Evolutionary conservation across 2,888 invertebrate genomes (phyloP).

Genomic region (Steinernema hermaphroditum): DNA sequence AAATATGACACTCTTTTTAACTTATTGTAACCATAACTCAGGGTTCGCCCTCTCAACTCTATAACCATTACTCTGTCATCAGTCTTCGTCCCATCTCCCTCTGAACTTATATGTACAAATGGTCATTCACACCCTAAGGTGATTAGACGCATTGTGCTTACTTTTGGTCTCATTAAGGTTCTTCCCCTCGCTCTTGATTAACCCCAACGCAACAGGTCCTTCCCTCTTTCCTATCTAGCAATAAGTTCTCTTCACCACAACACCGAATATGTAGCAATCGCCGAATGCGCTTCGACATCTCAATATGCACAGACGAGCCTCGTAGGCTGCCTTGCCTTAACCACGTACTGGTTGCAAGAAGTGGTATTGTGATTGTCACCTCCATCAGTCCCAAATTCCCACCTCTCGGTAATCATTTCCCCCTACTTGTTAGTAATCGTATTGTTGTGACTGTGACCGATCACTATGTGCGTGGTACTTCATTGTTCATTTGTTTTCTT

Average conservation of each 20-base stretch:
- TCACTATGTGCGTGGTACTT: constrained; percentile 22
- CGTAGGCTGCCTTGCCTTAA: no score
- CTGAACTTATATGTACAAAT: constrained; percentile 4
- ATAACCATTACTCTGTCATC: background rate
- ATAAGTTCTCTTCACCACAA: no score
- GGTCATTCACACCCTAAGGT: background rate
- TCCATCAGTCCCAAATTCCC: no score
- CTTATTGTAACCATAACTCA: constrained; percentile 16
- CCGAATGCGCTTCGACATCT: no score
- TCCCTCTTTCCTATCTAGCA: no score
- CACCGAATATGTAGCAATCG: no score
- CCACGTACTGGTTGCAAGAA: no score
- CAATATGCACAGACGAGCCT: no score
- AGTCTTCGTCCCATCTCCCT: constrained; percentile 15
- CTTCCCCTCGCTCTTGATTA: no score
- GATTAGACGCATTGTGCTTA: background rate
- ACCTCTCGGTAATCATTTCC: no score
- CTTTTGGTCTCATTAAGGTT: background rate
- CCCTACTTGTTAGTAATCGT: background rate
- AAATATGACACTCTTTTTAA: background rate
- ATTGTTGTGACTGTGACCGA: constrained; percentile 22
- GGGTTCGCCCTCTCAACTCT: background rate
- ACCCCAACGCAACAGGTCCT: no score
- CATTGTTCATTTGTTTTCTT: constrained; percentile 9
- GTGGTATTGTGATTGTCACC: no score